Base-by-base conservation (phyloP, 2,113 vertebrate species). In the Phyllostomus discolor region DNA sequence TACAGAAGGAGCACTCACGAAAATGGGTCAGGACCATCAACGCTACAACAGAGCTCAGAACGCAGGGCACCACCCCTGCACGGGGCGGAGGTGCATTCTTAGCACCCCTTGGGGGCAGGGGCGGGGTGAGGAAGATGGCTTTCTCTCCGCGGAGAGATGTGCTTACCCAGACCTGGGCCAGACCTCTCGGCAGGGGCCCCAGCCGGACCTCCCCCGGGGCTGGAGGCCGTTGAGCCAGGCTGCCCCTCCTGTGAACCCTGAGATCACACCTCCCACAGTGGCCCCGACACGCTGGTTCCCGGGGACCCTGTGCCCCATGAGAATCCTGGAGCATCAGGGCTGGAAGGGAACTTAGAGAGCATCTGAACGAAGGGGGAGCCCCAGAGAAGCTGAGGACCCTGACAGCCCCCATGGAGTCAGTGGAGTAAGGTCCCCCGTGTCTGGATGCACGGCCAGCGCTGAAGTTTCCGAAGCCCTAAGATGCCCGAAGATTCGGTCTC, bases 21-120 rank as follows among this genome's bases (percentile, higher is more conserved):
- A 88, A 94, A 31, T 84, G 67, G 88, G 90, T 92, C 88, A 95
- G 64, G 33, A 81, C 43, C 35, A 75, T n/a, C 26, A 80, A 41
- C 6, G 11, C 28, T 22, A 48, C 33, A 6, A 35, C 31, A 41
- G 83, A 94, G 28, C 31, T 31, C 38, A 0, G 31, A 43, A 52
- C 17, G 15, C 54, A 7, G 26, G 46, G 82, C 15, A 0, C 33
- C 2, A 15, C n/a, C 31, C 70, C 8, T 80, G 43, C 0, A 2
- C 16, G 50, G 19, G 7, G 2, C 0, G 0, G 62, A 50, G 12
- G 46, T 16, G 14, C 20, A 1, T 52, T 64, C 41, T 31, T 35
- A 57, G 4, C 1, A 50, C 67, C 38, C 46, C 46, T n/a, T n/a
- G n/a, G n/a, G n/a, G n/a, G n/a, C 19, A 3, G 33, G 48, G 19